Percentiles rank a stretch among this genome's conserved stretches.
Conservation (phyloP, 2,113 vertebrate species). For the Pygoscelis antarcticus region DNA sequence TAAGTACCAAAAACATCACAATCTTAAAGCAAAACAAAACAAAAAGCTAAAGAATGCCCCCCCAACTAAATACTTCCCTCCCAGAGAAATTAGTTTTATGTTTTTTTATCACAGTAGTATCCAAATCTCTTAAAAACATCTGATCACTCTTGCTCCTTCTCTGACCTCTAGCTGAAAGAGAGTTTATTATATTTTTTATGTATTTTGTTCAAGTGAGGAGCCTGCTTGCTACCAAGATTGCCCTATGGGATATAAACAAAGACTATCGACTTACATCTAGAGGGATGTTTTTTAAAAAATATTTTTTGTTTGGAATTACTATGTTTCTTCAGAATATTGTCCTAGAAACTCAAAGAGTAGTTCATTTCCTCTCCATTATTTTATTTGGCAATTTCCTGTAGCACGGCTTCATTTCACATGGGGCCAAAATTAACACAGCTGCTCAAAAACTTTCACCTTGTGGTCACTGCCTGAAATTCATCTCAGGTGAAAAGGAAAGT, state of each 20-base stretch:
- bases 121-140: neutral
- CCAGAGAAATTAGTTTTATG: neutral
- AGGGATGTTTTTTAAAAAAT: neutral
- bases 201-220: slow-evolving; percentile 18
- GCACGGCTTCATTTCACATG: neutral
- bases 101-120: slow-evolving; percentile 10
- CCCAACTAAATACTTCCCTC: neutral
- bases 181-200: neutral
- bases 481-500: slow-evolving; percentile 23
- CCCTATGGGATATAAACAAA: slow-evolving; percentile 20
- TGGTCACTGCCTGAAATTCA: slow-evolving; percentile 38
- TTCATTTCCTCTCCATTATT: slow-evolving; percentile 45
- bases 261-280: neutral
- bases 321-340: slow-evolving; percentile 23
- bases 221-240: slow-evolving; percentile 1
- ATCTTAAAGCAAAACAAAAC: neutral
- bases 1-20: neutral
- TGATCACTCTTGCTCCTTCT: neutral
- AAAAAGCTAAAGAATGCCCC: neutral
- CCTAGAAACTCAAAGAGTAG: slow-evolving; percentile 33
- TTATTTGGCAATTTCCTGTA: slow-evolving; percentile 53
- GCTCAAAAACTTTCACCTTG: slow-evolving; percentile 33
- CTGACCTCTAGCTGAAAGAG: slow-evolving; percentile 19
- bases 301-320: slow-evolving; percentile 32
- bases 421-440: slow-evolving; percentile 57